Conservation (phyloP, 2,113 vertebrate genomes). For the Gymnobelideus leadbeateri region DNA sequence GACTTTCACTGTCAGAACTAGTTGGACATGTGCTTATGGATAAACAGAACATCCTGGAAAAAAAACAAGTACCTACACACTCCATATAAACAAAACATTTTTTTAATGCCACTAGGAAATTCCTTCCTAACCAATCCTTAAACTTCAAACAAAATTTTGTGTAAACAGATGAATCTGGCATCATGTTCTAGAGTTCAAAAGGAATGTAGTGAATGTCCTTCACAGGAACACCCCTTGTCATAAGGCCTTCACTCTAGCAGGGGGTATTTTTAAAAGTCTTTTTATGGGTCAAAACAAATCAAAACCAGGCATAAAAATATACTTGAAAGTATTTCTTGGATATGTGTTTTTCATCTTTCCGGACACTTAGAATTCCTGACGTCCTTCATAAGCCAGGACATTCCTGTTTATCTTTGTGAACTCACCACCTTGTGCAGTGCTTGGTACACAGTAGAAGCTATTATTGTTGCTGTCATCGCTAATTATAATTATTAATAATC, state of each 20-base stretch:
- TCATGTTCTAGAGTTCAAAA: not conserved
- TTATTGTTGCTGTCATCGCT: not conserved
- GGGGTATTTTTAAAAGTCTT: not conserved
- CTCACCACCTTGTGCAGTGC: not conserved
- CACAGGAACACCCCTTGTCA: not conserved
- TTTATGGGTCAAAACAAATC: not conserved
- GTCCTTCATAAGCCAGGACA: not conserved
- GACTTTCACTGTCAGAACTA: not conserved
- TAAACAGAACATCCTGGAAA: not conserved
- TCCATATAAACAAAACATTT: not conserved
- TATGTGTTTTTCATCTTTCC: not conserved
- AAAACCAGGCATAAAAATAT: not conserved
- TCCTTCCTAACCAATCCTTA: not conserved
- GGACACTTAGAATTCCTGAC: not conserved
- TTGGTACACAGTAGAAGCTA: not conserved
- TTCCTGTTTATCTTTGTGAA: not conserved
- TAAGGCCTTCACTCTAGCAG: not conserved
- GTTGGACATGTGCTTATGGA: not conserved
- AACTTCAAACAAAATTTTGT: slow-evolving; percentile 8
- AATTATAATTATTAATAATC: not conserved
- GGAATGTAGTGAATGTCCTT: not conserved
- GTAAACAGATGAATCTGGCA: slow-evolving; percentile 3
- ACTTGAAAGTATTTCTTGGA: not conserved
- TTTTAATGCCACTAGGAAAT: not conserved
- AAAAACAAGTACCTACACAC: not conserved